Percentiles rank a stretch among this genome's conserved stretches.
These are phyloP conservation scores for Meloidogyne exigua DNA, from an alignment of 1,140 invertebrate species.

Conservation along the genomic window DNA sequence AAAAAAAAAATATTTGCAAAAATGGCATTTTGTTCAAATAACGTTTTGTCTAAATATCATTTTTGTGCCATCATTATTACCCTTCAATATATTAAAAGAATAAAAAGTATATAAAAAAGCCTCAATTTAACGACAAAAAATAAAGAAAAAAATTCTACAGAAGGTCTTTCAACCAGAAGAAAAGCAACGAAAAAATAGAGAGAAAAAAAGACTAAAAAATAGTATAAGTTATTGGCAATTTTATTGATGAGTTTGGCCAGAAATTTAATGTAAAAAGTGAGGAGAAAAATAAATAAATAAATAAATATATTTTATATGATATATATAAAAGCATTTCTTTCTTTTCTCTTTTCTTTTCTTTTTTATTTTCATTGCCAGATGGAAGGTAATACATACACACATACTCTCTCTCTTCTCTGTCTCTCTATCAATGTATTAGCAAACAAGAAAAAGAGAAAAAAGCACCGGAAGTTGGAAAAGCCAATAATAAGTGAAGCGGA, in stretches of 20 bases:
- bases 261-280: neutral
- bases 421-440: neutral
- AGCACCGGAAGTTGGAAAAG: neutral
- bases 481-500: constrained; percentile 1
- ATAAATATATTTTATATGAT: too few species aligned
- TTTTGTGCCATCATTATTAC: too few species aligned
- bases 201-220: neutral
- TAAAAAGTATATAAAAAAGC: neutral
- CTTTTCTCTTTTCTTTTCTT: neutral
- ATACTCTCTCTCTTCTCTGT: too few species aligned
- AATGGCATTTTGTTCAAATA: neutral
- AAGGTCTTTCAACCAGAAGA: neutral
- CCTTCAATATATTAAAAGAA: neutral
- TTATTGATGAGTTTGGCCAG: neutral
- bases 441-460: too few species aligned
- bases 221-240: neutral
- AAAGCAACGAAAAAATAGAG: neutral
- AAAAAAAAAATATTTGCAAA: neutral
- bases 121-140: constrained; percentile 4
- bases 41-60: neutral
- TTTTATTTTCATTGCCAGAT: neutral
- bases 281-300: too few species aligned
- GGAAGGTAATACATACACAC: too few species aligned
- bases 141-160: neutral
- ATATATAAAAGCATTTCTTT: neutral